Conservation (phyloP, 2,888 invertebrate genomes). For the Chaitophorus viminalis region DNA sequence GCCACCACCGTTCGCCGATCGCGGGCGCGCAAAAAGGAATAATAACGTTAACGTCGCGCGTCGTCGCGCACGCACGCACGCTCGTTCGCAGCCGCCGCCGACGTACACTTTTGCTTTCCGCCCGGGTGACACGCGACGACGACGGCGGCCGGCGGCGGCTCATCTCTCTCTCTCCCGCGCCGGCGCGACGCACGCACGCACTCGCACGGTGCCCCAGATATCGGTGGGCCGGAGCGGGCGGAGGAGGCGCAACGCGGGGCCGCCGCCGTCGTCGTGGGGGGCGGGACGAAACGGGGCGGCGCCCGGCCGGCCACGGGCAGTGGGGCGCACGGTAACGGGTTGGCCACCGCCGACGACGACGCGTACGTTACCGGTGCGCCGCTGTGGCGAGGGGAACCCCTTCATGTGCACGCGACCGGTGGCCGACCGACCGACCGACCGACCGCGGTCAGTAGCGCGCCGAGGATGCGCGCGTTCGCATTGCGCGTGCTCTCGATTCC, state of each 20-base stretch:
- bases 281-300: constrained; percentile 55
- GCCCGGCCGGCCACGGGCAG: constrained; percentile 26
- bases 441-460: not conserved
- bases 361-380: not conserved
- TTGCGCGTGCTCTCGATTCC: no score
- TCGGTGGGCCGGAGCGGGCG: not conserved
- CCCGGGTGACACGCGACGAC: constrained; percentile 42
- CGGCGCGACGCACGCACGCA: not conserved
- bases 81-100: not conserved
- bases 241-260: not conserved
- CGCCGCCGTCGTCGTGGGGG: not conserved
- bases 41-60: not conserved
- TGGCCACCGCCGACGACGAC: constrained; percentile 3
- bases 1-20: not conserved
- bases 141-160: constrained; percentile 58
- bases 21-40: not conserved
- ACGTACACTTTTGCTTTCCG: constrained; percentile 57
- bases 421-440: not conserved
- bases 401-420: not conserved
- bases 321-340: constrained; percentile 53
- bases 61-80: constrained; percentile 7
- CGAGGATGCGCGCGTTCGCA: not conserved
- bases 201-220: constrained; percentile 56
- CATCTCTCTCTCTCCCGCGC: constrained; percentile 42
- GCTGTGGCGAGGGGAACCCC: not conserved